Base-by-base conservation (phyloP, 2,888 invertebrate species). In the Lathronympha strigana region DNA sequence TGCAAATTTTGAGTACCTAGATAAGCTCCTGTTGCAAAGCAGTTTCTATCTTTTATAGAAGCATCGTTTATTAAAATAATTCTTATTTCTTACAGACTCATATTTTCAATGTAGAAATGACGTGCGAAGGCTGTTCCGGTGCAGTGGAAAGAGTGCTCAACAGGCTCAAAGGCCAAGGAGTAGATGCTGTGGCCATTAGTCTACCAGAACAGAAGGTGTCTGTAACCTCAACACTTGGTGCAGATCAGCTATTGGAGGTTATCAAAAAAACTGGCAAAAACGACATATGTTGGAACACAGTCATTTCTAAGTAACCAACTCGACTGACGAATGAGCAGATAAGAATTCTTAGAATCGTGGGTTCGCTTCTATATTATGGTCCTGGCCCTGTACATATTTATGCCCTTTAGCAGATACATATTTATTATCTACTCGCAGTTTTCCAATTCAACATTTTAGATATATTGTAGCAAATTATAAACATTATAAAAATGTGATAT, bases 51-150 rank as follows among this genome's bases (percentile, higher is more conserved):
- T n/a, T n/a, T n/a, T n/a, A 28, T 28, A 3, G 28, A 3, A 28
- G 1, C 28, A 38, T 33, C 13, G 3, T 31, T 15, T 13, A 43
- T 43, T 13, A n/a, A 19, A 31, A 19, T n/a, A 40, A 51, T 9
- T 17, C 61, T 13, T 61, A 63, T 50, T 17, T 45, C 66, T 84
- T 83, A 13, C 78, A 94, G 94, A 92, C 94, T 49, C 95, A 97
- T 78, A 94, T 96, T 84, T 98, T 96, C 86, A 94, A 95, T 76
- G 97, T 98, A 55, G 96, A 95, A 81, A 98, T 98, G 98, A 97
- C 98, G 3, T 99, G 98, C 81, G 97, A 96, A 75, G 98, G 98
- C 13, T 99, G 98, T 86, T 96, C 97, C 0, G 95, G 95, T 61
- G 97, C 98, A 43, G 97, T 98, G 2, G 95, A 97, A 81, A 93